Conservation (phyloP, 30 jellyfish, hydroid and myxozoan species). For the Aurelia sp. region DNA sequence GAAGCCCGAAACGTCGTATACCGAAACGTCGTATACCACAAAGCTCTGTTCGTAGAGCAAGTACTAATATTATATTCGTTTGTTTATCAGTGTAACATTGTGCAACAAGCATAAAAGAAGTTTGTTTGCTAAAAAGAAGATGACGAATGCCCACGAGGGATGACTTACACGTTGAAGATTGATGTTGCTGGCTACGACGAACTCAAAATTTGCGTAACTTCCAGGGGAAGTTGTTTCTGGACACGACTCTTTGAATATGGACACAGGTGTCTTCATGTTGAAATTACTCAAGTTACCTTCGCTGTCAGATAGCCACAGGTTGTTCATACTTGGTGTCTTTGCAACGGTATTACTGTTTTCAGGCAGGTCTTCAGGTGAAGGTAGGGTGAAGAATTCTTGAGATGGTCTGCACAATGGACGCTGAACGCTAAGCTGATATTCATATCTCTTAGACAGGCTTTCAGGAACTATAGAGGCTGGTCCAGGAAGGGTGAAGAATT, state of each 20-base stretch:
- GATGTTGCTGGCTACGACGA: constrained; percentile 4
- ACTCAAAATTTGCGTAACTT: not conserved
- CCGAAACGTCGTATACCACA: too few relatives aligned
- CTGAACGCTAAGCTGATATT: constrained; percentile 9
- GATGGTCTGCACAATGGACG: constrained; percentile 18
- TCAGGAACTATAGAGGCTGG: not conserved
- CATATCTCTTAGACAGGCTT: constrained; percentile 21
- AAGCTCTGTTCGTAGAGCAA: too few relatives aligned
- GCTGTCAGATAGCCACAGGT: not conserved
- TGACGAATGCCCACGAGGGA: too few relatives aligned
- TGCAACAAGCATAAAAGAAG: too few relatives aligned
- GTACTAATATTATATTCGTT: too few relatives aligned
- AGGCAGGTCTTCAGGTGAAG: not conserved
- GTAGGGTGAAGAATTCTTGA: not conserved
- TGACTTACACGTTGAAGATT: constrained; percentile 9
- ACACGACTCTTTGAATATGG: not conserved
- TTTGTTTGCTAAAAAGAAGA: too few relatives aligned
- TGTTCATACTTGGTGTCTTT: not conserved
- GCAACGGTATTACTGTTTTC: not conserved
- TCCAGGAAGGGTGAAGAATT: not conserved
- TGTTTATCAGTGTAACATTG: too few relatives aligned
- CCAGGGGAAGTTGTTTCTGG: not conserved
- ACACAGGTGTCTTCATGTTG: not conserved
- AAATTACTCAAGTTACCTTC: not conserved
- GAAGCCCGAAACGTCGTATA: too few relatives aligned